Base-by-base conservation (phyloP, 2,113 vertebrate species). In the Haemorhous mexicanus region DNA sequence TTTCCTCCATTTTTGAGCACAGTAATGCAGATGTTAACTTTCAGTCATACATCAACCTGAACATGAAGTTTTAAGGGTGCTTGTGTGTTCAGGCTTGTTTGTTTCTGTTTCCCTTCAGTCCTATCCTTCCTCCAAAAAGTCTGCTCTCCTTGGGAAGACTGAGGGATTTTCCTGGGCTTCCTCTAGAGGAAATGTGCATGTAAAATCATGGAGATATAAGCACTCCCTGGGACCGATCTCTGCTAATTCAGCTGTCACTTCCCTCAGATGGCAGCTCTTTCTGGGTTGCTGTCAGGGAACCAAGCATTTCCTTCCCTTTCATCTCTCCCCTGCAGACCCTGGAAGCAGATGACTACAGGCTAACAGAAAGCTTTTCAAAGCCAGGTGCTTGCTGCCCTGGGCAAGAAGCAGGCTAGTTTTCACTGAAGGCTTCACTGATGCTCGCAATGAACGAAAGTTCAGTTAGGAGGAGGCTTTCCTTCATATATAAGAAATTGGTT, bases 181-280 rank as follows among this genome's bases (percentile, higher is more conserved):
- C 28, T 77, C 17, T 55, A 61, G 35, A 72, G 49, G 46, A 39
- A 70, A 87, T 2, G 1, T 27, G 16, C 0, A 0, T 2, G 0
- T 73, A 61, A 85, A 79, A 58, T 46, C 4, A 1, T 15, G 24
- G 22, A 49, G n/a, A 28, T 66, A 68, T 23, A 93, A 69, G 5
- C 26, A 19, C 21, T 39, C 47, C 16, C 44, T 79, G 52, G 32
- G 46, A 68, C 13, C 3, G 2, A 70, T 24, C 33, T 81, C 55
- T 3, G 9, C 11, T 56, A 66, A 41, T 11, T 52, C 68, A 66
- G 46, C 72, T 74, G 68, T 70, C 1, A 0, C 13, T 76, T 92
- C 35, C 22, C 56, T 82, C 28, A 53, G 37, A 18, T 30, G 18
- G 26, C 44, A 92, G 43, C 16, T 12, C 27, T 66, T 85, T 61